phyloP scores from a whole-genome alignment of 2,888 invertebrate genomes.

The Quadroppia sp. region DNA sequence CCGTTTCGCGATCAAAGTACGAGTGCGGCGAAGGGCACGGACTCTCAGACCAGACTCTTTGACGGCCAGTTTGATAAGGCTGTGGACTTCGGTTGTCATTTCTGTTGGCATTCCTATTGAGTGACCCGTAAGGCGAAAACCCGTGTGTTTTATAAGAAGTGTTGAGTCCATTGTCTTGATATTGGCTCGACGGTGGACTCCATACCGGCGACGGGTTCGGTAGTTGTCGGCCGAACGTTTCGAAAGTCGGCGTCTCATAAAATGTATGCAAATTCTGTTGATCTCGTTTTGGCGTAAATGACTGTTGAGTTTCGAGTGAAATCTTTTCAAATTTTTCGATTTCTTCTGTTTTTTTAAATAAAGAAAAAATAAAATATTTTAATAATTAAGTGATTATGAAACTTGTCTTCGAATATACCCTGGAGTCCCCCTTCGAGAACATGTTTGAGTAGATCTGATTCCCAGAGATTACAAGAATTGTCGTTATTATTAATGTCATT shows the following conservation, averaged over 20 bases:
- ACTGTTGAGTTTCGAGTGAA: constrained; percentile 32
- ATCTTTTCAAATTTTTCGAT: constrained; percentile 40
- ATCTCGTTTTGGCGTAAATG: neutral
- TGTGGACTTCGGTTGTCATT: constrained; percentile 15
- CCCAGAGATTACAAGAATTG: constrained; percentile 8
- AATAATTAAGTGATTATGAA: neutral
- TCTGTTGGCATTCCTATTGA: neutral
- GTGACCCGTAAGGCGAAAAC: neutral
- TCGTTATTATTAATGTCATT: neutral
- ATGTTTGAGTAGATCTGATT: constrained; percentile 32
- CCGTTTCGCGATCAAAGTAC: neutral
- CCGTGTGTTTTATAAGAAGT: too few species aligned
- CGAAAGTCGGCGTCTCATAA: neutral
- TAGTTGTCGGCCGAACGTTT: constrained; percentile 4
- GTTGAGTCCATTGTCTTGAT: too few species aligned
- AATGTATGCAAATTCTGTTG: neutral
- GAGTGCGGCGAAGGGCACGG: constrained; percentile 8
- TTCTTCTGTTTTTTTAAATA: constrained; percentile 17
- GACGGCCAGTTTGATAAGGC: neutral
- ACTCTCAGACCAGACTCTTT: constrained; percentile 16
- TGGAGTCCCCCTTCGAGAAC: constrained; percentile 36
- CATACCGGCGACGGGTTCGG: neutral
- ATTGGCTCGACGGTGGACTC: constrained; percentile 9
- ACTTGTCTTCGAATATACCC: constrained; percentile 7
- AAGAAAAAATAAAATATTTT: neutral